These are phyloP conservation scores for Pseudomugil gertrudae DNA, from an alignment of 2,797 vertebrate genomes.

Conservation along the genomic window DNA sequence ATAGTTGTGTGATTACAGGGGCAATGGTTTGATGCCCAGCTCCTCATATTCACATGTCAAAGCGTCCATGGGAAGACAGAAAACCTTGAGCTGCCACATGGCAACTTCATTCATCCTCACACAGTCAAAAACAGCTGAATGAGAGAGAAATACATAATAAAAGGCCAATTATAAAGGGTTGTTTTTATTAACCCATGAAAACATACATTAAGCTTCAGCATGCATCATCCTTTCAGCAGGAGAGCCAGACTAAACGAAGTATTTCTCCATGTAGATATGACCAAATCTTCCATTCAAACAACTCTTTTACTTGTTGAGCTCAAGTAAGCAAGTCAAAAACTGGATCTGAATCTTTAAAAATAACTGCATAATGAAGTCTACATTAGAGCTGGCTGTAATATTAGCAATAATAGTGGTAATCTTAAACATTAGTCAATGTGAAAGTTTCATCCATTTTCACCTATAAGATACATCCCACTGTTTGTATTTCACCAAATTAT, in stretches of 20 bases:
- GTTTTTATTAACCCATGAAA: conserved; percentile 8
- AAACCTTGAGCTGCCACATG: neutral
- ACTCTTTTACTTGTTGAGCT: neutral
- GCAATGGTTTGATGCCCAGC: conserved; percentile 3
- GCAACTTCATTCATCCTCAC: neutral
- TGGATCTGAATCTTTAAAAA: neutral
- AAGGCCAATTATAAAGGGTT: conserved; percentile 6
- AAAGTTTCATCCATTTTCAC: neutral
- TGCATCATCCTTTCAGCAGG: neutral
- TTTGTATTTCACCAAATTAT: neutral
- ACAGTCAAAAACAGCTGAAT: conserved; percentile 11
- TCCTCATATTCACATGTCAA: neutral
- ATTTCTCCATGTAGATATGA: neutral
- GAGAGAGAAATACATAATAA: neutral
- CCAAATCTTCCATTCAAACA: neutral
- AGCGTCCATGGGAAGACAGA: neutral
- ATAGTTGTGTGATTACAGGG: conserved; percentile 2
- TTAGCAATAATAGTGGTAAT: neutral
- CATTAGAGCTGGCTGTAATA: neutral
- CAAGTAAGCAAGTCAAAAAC: neutral
- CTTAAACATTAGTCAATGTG: neutral
- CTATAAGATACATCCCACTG: neutral
- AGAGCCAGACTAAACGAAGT: neutral
- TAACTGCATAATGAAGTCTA: neutral
- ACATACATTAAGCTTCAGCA: neutral